phyloP scores from a whole-genome alignment of 2,113 vertebrate genomes.

The Eubucco bourcierii region DNA sequence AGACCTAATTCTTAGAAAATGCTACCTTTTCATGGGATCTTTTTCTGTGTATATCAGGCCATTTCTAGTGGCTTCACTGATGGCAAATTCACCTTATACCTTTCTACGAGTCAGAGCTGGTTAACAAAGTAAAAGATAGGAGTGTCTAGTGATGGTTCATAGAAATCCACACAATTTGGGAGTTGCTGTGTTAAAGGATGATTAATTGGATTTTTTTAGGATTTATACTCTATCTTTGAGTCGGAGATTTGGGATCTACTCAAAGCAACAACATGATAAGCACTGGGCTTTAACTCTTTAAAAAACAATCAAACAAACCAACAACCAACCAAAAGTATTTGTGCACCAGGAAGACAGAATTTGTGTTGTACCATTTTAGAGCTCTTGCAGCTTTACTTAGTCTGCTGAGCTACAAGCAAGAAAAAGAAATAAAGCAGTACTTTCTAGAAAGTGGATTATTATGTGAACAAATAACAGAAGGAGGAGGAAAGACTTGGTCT shows the following conservation, averaged over 20 bases:
- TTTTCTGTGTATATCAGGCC: neutral
- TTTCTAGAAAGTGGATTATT: neutral
- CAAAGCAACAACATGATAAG: neutral
- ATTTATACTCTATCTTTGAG: neutral
- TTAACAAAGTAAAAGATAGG: neutral
- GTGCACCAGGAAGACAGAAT: neutral
- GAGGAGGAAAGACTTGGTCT: neutral
- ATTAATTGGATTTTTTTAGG: neutral
- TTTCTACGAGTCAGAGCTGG: neutral
- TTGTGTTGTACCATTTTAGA: neutral
- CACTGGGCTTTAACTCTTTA: neutral
- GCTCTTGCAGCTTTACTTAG: neutral
- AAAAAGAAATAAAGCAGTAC: neutral
- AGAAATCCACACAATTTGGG: neutral
- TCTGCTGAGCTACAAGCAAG: neutral
- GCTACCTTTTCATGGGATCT: neutral
- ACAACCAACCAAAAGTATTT: neutral
- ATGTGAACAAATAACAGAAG: neutral
- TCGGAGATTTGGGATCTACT: neutral
- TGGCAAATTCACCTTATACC: neutral
- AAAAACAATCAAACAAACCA: neutral
- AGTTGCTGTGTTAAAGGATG: neutral
- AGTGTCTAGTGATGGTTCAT: neutral
- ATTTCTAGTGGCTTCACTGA: neutral
- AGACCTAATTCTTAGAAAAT: neutral